phyloP scores from a whole-genome alignment of 2,113 vertebrate species.

The Perca fluviatilis region DNA sequence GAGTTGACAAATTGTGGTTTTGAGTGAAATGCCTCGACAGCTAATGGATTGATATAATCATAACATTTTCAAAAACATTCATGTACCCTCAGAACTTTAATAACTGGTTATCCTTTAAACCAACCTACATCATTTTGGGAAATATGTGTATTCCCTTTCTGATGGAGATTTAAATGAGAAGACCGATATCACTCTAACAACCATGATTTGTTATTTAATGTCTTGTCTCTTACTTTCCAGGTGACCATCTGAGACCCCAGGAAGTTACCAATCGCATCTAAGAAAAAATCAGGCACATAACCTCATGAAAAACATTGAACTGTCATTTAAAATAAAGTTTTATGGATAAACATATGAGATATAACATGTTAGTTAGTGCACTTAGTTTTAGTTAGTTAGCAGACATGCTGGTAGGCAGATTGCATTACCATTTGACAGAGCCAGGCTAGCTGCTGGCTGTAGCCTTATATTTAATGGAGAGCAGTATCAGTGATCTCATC shows the following conservation, averaged over 20 bases:
- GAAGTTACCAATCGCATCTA: background rate
- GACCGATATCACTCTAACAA: background rate
- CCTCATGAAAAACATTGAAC: background rate
- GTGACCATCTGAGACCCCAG: background rate
- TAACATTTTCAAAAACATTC: background rate
- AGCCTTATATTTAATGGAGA: too few relatives aligned
- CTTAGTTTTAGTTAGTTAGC: too few relatives aligned
- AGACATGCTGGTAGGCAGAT: too few relatives aligned
- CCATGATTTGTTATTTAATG: background rate
- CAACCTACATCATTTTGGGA: too few relatives aligned
- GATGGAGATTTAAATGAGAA: background rate
- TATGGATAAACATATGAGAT: background rate
- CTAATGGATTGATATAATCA: background rate
- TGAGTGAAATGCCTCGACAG: background rate
- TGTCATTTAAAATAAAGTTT: too few relatives aligned
- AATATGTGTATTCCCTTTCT: background rate
- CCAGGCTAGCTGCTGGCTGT: too few relatives aligned
- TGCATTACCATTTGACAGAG: too few relatives aligned
- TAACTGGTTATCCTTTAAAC: background rate
- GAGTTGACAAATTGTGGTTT: background rate
- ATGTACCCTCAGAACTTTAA: background rate
- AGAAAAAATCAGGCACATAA: background rate
- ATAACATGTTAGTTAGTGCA: too few relatives aligned
- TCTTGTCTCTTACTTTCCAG: background rate
- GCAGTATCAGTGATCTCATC: too few relatives aligned